phyloP scores from a whole-genome alignment of 1,140 invertebrate genomes.

The Thereuonema tuberculata region DNA sequence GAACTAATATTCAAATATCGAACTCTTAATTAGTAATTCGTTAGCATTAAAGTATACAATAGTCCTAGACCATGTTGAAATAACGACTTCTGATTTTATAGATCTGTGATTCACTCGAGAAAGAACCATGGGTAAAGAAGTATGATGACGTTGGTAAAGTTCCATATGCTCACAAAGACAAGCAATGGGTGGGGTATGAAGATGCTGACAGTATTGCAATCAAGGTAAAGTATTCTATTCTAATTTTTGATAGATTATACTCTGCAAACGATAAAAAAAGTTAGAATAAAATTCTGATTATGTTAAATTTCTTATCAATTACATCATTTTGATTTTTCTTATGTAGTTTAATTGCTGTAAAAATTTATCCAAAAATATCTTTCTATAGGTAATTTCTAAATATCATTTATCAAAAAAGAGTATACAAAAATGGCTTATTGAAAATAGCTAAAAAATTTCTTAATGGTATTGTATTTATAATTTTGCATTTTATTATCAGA shows the following conservation, averaged over 20 bases:
- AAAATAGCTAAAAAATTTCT: no score
- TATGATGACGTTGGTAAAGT: slow-evolving; percentile 68
- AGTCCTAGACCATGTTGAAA: no score
- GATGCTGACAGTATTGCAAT: slow-evolving; percentile 59
- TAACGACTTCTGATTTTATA: no score
- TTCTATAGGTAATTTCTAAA: no score
- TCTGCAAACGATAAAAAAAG: not conserved
- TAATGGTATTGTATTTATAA: no score
- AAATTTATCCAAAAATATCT: no score
- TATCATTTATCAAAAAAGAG: not conserved
- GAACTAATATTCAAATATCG: not conserved
- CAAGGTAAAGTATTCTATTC: slow-evolving; percentile 78
- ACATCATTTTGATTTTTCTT: no score
- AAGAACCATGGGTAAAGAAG: slow-evolving; percentile 57
- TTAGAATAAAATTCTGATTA: not conserved
- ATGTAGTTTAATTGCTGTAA: no score
- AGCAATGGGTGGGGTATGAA: slow-evolving; percentile 87
- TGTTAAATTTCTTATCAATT: not conserved
- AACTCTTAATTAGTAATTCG: not conserved
- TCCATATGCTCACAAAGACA: slow-evolving; percentile 69
- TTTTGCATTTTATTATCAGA: slow-evolving; percentile 7
- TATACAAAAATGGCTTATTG: not conserved
- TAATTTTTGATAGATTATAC: no score
- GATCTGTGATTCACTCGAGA: slow-evolving; percentile 59
- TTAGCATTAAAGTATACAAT: no score